phyloP scores from a whole-genome alignment of 2,113 vertebrate genomes.

The Oceanodroma tethys region DNA sequence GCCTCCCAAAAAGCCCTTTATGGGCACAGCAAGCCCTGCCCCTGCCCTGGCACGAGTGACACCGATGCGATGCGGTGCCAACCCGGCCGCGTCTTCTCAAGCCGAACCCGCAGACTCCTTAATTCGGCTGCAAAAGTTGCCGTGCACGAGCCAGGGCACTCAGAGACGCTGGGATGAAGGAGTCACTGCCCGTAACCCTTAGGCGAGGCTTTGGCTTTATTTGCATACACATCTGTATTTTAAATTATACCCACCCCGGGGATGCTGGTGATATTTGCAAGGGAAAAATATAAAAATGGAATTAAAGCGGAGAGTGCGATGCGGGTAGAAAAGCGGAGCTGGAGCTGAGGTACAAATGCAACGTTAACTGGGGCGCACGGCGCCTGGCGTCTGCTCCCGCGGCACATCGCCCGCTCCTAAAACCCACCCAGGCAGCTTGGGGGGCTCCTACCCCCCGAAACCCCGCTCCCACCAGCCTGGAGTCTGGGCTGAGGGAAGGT shows the following conservation, averaged over 20 bases:
- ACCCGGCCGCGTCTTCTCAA: not conserved
- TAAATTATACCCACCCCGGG: not conserved
- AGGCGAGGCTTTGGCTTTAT: slow-evolving; percentile 4
- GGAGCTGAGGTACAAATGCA: not conserved
- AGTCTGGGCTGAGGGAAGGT: not conserved
- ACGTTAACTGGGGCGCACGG: not conserved
- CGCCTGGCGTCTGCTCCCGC: not conserved
- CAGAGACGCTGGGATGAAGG: not conserved
- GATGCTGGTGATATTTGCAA: not conserved
- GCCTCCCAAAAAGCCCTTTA: not conserved
- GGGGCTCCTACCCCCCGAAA: not conserved
- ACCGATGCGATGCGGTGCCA: fast-evolving
- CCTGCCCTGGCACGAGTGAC: not conserved
- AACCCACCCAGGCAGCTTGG: not conserved
- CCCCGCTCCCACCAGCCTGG: not conserved
- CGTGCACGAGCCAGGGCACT: not conserved
- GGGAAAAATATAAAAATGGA: not conserved
- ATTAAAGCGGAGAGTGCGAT: not conserved
- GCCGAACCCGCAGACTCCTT: not conserved
- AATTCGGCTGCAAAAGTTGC: not conserved
- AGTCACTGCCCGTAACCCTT: not conserved
- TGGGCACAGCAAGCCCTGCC: not conserved
- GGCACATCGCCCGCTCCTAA: not conserved
- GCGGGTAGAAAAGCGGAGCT: not conserved
- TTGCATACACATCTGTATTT: slow-evolving; percentile 14